These are phyloP conservation scores for Alviniconcha marisindica DNA, from an alignment of 1,140 invertebrate species.

Conservation along the genomic window DNA sequence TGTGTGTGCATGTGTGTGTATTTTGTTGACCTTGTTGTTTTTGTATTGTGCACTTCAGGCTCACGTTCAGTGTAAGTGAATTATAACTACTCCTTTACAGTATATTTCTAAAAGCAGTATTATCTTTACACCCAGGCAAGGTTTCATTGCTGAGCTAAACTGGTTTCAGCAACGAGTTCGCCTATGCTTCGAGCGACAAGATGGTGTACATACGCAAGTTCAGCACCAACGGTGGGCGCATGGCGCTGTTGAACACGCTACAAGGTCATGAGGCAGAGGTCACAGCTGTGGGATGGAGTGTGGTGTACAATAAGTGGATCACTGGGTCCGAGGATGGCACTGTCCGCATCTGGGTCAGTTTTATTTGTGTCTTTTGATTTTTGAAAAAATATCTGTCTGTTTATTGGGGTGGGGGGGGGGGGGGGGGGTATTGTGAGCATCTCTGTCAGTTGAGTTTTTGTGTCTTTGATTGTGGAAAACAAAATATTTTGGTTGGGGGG, in stretches of 20 bases:
- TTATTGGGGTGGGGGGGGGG: neutral
- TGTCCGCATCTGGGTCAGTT: constrained; percentile 73
- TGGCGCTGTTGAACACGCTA: constrained; percentile 73
- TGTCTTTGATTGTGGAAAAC: too few relatives aligned
- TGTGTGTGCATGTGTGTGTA: too few relatives aligned
- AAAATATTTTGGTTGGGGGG: too few relatives aligned
- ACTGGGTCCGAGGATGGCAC: constrained; percentile 75
- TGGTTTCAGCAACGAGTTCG: constrained; percentile 70
- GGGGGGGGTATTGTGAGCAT: too few relatives aligned
- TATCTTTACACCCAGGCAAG: too few relatives aligned
- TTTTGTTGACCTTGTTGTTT: too few relatives aligned
- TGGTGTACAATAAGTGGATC: constrained; percentile 69
- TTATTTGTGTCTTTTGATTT: neutral
- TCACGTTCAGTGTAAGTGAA: too few relatives aligned
- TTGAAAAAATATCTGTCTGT: neutral
- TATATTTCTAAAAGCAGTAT: too few relatives aligned
- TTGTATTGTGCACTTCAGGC: too few relatives aligned
- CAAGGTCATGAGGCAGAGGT: constrained; percentile 74
- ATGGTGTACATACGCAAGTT: constrained; percentile 76
- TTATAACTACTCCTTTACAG: too few relatives aligned
- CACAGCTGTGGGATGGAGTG: constrained; percentile 73
- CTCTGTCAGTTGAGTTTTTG: neutral
- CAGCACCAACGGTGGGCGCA: constrained; percentile 67
- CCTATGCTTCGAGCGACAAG: constrained; percentile 74
- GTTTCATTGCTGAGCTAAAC: too few relatives aligned